These are phyloP conservation scores for Pyrocoelia pectoralis DNA, from an alignment of 2,888 invertebrate species.

Conservation along the genomic window DNA sequence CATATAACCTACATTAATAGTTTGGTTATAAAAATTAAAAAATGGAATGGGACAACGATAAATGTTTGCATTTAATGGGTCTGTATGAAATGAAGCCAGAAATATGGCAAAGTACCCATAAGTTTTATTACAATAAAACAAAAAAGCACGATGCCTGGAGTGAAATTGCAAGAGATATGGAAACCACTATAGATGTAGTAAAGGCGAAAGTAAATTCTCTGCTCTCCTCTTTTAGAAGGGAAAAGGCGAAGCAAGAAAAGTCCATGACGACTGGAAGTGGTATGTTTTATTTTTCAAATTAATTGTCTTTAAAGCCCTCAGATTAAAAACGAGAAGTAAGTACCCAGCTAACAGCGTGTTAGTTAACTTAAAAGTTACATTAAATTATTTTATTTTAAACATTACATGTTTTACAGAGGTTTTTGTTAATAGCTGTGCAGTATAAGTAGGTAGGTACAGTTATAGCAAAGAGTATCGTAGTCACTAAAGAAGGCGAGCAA, in stretches of 20 bases:
- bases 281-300: no score
- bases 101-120: not conserved
- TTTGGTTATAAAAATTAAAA: not conserved
- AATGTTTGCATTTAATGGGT: not conserved
- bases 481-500: no score
- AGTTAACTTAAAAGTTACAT: no score
- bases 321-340: no score
- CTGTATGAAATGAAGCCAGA: slow-evolving; percentile 5
- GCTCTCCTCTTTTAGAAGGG: slow-evolving; percentile 1
- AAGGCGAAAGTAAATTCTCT: slow-evolving; percentile 4
- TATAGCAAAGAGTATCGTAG: no score
- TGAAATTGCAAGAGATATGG: slow-evolving; percentile 4
- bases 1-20: not conserved
- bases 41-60: not conserved
- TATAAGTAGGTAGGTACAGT: no score
- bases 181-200: not conserved
- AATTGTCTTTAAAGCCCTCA: no score
- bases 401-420: no score
- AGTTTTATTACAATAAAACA: slow-evolving; percentile 1
- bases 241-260: not conserved
- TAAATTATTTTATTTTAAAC: no score
- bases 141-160: slow-evolving; percentile 3
- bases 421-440: no score
- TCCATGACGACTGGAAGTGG: not conserved
- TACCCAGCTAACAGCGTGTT: no score